phyloP scores from a whole-genome alignment of 2,113 vertebrate species.

The Halichoeres trimaculatus region DNA sequence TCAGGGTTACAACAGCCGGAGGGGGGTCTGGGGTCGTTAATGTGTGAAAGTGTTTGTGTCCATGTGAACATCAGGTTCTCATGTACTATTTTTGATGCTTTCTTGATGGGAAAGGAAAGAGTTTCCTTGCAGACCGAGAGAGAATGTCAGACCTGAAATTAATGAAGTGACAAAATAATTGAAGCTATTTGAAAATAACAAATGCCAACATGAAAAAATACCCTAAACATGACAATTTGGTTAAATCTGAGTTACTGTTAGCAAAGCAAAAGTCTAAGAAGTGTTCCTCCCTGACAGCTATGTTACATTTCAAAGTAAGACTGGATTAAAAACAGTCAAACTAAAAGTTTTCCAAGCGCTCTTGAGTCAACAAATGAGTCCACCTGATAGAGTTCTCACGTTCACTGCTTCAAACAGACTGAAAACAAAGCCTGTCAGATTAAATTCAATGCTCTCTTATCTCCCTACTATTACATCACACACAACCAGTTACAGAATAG shows the following conservation, averaged over 20 bases:
- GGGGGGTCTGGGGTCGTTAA: constrained; percentile 19
- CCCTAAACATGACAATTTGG: too few species aligned
- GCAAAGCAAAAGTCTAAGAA: too few species aligned
- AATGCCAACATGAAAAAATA: too few species aligned
- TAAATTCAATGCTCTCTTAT: constrained; percentile 5
- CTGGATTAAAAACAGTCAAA: not conserved
- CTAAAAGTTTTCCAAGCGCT: not conserved
- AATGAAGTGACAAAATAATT: constrained; percentile 29
- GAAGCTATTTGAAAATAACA: too few species aligned
- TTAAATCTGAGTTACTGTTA: too few species aligned
- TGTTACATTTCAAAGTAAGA: constrained; percentile 18
- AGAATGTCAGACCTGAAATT: constrained; percentile 5
- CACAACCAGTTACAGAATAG: not conserved
- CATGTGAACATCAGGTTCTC: constrained; percentile 9
- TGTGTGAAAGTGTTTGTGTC: constrained; percentile 15
- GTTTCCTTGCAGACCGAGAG: not conserved
- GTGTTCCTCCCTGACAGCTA: not conserved
- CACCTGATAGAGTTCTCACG: not conserved
- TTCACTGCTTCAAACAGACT: not conserved
- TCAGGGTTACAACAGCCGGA: constrained; percentile 55
- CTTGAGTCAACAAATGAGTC: not conserved
- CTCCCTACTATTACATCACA: not conserved
- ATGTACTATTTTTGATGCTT: not conserved
- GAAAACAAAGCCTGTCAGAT: constrained; percentile 20
- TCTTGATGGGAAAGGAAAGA: constrained; percentile 6